phyloP scores from a whole-genome alignment of 1,140 invertebrate species.

The Lordiphosa collinella region DNA sequence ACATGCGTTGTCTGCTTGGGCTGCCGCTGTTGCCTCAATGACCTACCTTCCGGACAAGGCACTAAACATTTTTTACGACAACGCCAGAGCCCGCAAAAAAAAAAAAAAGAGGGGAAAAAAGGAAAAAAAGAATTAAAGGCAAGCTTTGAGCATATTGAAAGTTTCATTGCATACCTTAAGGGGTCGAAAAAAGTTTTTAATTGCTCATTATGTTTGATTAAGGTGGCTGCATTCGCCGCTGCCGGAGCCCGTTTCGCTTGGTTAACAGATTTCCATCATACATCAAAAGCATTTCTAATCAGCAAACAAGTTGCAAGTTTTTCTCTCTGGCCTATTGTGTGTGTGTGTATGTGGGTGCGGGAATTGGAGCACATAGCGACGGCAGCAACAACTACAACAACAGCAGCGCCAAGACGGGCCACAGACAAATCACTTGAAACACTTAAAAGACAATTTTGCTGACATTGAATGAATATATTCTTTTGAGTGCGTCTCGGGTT shows the following conservation, averaged over 20 bases:
- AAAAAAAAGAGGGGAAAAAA: neutral
- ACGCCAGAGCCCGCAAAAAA: neutral
- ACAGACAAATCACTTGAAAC: constrained; percentile 61
- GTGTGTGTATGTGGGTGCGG: constrained; percentile 21
- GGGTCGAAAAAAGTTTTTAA: constrained; percentile 55
- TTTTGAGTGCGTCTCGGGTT: constrained; percentile 52
- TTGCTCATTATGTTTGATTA: constrained; percentile 72
- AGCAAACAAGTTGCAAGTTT: constrained; percentile 74
- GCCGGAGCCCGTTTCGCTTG: constrained; percentile 8
- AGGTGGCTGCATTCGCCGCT: constrained; percentile 45
- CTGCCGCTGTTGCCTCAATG: constrained; percentile 2
- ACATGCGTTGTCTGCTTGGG: constrained; percentile 3
- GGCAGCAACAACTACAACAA: constrained; percentile 26
- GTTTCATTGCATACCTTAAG: constrained; percentile 2
- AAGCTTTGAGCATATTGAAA: constrained; percentile 15
- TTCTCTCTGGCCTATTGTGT: constrained; percentile 22
- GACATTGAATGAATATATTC: constrained; percentile 25
- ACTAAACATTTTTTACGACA: constrained; percentile 7
- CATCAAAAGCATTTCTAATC: constrained; percentile 70
- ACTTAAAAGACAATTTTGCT: constrained; percentile 64
- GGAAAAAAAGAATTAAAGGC: constrained; percentile 3
- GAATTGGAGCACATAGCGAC: constrained; percentile 58
- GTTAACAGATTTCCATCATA: constrained; percentile 51
- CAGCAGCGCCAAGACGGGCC: constrained; percentile 9
- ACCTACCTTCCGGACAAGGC: constrained; percentile 1